Conservation (phyloP, 2,113 vertebrate genomes). For the Limnothrissa miodon region DNA sequence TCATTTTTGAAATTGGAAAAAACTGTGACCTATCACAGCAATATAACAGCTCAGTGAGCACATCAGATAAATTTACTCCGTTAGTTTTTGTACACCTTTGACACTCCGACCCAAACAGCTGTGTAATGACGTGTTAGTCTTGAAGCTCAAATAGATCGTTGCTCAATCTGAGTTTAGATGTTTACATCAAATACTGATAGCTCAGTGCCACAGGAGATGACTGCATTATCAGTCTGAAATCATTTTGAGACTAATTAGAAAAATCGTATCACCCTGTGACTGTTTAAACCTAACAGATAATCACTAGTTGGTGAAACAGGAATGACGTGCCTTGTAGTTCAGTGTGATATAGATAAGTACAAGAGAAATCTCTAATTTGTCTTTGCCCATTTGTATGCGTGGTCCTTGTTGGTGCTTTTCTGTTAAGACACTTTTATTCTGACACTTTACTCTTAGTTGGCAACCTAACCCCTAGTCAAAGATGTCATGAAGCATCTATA, state of each 20-base stretch:
- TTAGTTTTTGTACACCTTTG: background rate
- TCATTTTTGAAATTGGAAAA: background rate
- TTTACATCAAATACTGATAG: background rate
- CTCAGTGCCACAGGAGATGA: background rate
- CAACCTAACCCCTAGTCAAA: background rate
- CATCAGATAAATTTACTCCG: background rate
- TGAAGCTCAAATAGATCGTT: background rate
- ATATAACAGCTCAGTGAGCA: background rate
- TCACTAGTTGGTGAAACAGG: background rate
- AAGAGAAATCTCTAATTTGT: background rate
- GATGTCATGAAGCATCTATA: background rate
- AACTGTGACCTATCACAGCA: background rate
- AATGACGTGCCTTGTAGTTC: conserved; percentile 17
- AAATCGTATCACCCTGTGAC: background rate
- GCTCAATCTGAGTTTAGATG: background rate
- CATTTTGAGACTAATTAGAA: background rate
- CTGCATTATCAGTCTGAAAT: background rate
- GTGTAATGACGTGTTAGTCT: background rate
- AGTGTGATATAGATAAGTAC: background rate
- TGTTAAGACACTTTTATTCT: background rate
- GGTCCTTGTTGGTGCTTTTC: background rate
- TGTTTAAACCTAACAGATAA: background rate
- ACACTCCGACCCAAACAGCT: background rate
- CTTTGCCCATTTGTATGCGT: background rate
- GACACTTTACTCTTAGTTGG: background rate